phyloP scores from a whole-genome alignment of 2,888 invertebrate species.

The Mechanitis mazaeus region DNA sequence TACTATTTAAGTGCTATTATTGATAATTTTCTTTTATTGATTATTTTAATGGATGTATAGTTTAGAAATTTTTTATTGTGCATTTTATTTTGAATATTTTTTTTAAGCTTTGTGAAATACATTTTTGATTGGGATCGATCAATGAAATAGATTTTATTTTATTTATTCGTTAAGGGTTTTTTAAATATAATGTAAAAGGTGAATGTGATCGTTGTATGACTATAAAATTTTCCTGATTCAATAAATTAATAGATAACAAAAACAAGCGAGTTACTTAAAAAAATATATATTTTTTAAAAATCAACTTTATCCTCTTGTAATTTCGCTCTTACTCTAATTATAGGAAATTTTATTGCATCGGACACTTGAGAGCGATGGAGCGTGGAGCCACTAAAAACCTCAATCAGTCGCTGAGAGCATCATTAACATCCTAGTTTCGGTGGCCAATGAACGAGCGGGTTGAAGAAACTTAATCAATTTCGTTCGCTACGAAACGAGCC shows the following conservation, averaged over 20 bases:
- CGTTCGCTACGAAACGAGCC: constrained; percentile 35
- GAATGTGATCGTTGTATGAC: too few relatives aligned
- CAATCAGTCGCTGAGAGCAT: constrained; percentile 26
- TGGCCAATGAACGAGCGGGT: constrained; percentile 14
- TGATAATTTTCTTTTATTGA: constrained; percentile 22
- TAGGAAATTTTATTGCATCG: constrained; percentile 25
- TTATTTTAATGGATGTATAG: constrained; percentile 14
- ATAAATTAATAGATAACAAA: background rate
- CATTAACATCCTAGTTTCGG: constrained; percentile 27
- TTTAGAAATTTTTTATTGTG: background rate
- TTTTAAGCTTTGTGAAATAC: too few relatives aligned
- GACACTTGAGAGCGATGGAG: constrained; percentile 21
- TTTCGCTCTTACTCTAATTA: constrained; percentile 21
- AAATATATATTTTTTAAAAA: constrained; percentile 1
- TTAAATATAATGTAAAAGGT: too few relatives aligned
- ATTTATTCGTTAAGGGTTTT: too few relatives aligned
- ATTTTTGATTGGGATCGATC: too few relatives aligned
- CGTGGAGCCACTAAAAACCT: constrained; percentile 27
- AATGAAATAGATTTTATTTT: too few relatives aligned
- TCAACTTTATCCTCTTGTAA: constrained; percentile 6
- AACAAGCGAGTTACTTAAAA: constrained; percentile 2
- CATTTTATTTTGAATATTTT: background rate
- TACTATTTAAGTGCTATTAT: constrained; percentile 33
- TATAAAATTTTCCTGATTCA: background rate
- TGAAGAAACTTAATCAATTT: constrained; percentile 30